phyloP scores from a whole-genome alignment of 2,113 vertebrate genomes.

The Euleptes europaea region DNA sequence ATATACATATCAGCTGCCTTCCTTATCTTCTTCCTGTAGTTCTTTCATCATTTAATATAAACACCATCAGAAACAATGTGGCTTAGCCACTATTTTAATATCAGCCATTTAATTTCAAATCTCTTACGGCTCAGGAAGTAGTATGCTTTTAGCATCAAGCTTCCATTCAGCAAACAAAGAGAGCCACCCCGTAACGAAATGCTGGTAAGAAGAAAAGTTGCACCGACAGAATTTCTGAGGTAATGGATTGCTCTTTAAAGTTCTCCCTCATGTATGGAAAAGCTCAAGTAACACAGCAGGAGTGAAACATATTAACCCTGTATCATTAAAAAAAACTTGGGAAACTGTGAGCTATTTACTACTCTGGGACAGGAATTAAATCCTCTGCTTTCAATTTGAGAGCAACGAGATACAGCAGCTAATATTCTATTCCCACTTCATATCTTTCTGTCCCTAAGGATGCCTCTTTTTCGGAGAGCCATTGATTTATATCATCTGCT shows the following conservation, averaged over 20 bases:
- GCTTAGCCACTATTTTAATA: not conserved
- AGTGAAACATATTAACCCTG: slow-evolving; percentile 41
- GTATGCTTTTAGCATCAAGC: not conserved
- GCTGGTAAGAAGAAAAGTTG: slow-evolving; percentile 21
- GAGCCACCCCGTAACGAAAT: not conserved
- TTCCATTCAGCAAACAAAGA: not conserved
- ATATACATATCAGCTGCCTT: not conserved
- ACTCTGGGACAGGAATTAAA: slow-evolving; percentile 44
- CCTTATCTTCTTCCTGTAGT: no score
- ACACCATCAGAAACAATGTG: not conserved
- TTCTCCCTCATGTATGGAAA: slow-evolving; percentile 23
- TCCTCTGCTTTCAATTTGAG: slow-evolving; percentile 50
- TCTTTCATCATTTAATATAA: not conserved
- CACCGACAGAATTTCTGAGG: not conserved
- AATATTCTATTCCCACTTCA: slow-evolving; percentile 44
- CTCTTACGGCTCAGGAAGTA: not conserved
- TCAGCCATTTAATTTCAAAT: not conserved
- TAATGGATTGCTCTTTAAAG: slow-evolving; percentile 32
- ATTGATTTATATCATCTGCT: slow-evolving; percentile 62
- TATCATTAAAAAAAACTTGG: slow-evolving; percentile 53
- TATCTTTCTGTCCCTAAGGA: slow-evolving; percentile 50
- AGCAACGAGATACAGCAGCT: slow-evolving; percentile 30
- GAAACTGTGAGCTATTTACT: slow-evolving; percentile 19
- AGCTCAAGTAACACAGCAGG: slow-evolving; percentile 6
- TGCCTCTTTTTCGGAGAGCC: slow-evolving; percentile 41